Evolutionary conservation across 2,797 vertebrate species (phyloP), one percentile per base, ranked within the genome.

Genomic region (Malurus splendens): DNA sequence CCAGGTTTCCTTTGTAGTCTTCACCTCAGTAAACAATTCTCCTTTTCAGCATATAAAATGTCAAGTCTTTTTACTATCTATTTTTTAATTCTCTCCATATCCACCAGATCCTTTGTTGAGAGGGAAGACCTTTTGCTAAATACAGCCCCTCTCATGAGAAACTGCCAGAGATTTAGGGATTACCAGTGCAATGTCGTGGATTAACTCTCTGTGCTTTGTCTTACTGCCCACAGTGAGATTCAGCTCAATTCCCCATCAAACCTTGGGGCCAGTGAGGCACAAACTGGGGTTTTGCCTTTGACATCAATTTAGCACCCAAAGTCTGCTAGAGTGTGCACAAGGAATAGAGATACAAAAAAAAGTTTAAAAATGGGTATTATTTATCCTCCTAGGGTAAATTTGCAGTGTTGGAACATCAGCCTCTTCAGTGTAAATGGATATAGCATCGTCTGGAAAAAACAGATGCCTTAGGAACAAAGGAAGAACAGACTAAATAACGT

Each of bases 181-280:
- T 8, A 28, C n/a, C 60, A 28, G 1, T 10, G 41, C 41, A 27
- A 2, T 2, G 41, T 4, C 22, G 18, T 0, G 17, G 14, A 55
- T 15, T 15, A 59, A 12, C 33, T 60, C 59, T 7, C 56, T 36
- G 30, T 4, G 4, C 24, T 51, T 51, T 42, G 28, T 16, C 54
- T 17, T 32, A 3, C 0, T 33, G 52, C 32, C 41, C 27, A 4
- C 2, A 19, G 14, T 0, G 12, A 14, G 6, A 23, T 15, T 18
- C 45, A 16, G 9, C 64, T 51, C 55, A 19, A 23, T 19, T 9
- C 19, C 33, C 25, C 67, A 52, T 24, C 16, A 10, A 38, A 30
- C 45, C 59, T 15, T 5, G 1, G 11, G 54, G 44, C 36, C 14
- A 28, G n/a, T 2, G 9, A 41, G 17, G 39, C 59, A 54, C 14